These are phyloP conservation scores for Phthorimaea operculella DNA, from an alignment of 1,140 invertebrate species.

Conservation along the genomic window DNA sequence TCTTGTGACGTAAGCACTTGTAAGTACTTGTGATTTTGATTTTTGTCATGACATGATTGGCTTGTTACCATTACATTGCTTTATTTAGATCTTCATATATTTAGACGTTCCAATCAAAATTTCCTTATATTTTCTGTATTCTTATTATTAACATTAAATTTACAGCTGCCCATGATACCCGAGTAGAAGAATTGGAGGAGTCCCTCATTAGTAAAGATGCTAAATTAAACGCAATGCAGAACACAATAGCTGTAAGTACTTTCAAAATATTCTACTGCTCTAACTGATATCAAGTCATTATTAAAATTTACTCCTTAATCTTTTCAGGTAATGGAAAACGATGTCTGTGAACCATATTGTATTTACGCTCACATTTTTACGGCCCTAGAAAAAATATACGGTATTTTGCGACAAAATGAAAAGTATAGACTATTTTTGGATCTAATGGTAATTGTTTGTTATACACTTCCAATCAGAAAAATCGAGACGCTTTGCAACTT, in stretches of 20 bases:
- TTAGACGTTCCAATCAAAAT: too few species aligned
- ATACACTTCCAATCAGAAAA: too few species aligned
- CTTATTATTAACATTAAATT: constrained; percentile 7
- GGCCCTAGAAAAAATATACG: constrained; percentile 56
- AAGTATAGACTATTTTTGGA: constrained; percentile 55
- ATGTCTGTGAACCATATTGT: constrained; percentile 57
- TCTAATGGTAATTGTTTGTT: constrained; percentile 38
- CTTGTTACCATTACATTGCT: too few species aligned
- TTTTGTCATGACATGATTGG: too few species aligned
- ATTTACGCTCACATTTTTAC: constrained; percentile 59
- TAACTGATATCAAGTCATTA: too few species aligned
- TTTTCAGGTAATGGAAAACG: constrained; percentile 53
- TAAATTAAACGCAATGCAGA: constrained; percentile 55
- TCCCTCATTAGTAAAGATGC: constrained; percentile 51
- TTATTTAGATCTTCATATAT: too few species aligned
- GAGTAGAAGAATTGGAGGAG: constrained; percentile 50
- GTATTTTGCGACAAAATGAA: constrained; percentile 43
- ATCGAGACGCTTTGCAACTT: too few species aligned
- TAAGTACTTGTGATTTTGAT: not conserved
- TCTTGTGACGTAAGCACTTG: too few species aligned
- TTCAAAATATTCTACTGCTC: not conserved
- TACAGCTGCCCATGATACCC: constrained; percentile 37
- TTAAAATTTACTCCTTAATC: too few species aligned
- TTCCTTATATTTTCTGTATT: too few species aligned
- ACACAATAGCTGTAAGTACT: constrained; percentile 49